Base-by-base conservation (phyloP, 2,113 vertebrate genomes). In the Amblyopsis rosae region DNA sequence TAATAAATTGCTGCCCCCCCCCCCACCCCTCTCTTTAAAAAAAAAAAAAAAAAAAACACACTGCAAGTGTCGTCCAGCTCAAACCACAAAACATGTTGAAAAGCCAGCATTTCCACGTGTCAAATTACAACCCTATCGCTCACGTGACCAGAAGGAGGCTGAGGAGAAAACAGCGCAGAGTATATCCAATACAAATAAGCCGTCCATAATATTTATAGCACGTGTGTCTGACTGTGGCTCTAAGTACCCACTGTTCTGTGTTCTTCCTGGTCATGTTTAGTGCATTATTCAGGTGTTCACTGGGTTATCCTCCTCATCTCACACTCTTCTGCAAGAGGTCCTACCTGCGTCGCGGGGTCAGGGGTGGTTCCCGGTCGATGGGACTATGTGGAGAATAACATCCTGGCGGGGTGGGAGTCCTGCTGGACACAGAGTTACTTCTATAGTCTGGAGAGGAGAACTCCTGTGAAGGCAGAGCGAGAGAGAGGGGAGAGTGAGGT, bases 371-470 rank as follows among this genome's bases (percentile, higher is more conserved):
- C 16, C 83, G 88, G 4, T 94, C 92, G 0, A 84, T 68, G 32
- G 91, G 88, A 67, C 91, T 93, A 1, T 85, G 89, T 15, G 93
- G 93, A 0, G 92, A 92, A 82, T 90, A 89, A 63, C 75, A 84
- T 66, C 90, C 93, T 9, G 91, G 91, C 15, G 91, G 93, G n/a
- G 93, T 93, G 0, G 93, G 91, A 45, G 91, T 93, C 72, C 91
- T 83, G 80, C 92, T 93, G 60, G 90, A 89, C 53, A 88, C 65
- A 0, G 89, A 93, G 82, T 86, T 89, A 57, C 73, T 90, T 70
- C 91, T 91, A 73, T 85, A 83, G 70, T 93, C 91, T 69, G 85
- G 49, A 1, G 84, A 65, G 8, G 77, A 90, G 55, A 91, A 83
- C 68, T 93, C 92, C 93, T 94, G 63, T 26, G 17, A 67, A 73